Evolutionary conservation across 2,888 invertebrate genomes (phyloP), one percentile per base, ranked within the genome.

Genomic region (Matsumyia berberina): DNA sequence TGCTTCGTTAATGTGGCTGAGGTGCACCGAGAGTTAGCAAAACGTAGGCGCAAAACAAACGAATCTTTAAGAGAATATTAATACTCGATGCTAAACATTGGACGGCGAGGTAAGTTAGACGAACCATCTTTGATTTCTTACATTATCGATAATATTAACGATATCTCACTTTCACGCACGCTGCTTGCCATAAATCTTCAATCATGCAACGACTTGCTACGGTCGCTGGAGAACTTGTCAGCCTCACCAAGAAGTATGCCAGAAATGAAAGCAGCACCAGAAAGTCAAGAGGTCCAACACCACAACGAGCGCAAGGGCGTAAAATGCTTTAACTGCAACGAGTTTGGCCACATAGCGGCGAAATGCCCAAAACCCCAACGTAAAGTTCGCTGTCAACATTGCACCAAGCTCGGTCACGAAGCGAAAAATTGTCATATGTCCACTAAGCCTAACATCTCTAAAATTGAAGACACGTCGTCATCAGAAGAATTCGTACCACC

Each of bases 91-190:
- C n/a, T 86, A 11, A 39, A 42, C 11, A 83, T 70, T 5, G 83
- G 83, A 8, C 37, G 78, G 33, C 49, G 73, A 7, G 82, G 60
- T 2, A 55, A 37, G 2, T 7, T 79, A 6, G 73, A 80, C 57
- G 81, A 85, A n/a, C 37, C 2, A 7, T 86, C 85, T 5, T 81
- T 85, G 0, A 86, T 66, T 29, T 70, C 66, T 2, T 87, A 86
- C 19, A 66, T 86, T 7, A 70, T 86, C 0, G 55, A 60, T 8
- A 82, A 73, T 0, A n/a, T 86, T 0, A 86, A 86, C 33, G 86
- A 86, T 53, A 4, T 8, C 1, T n/a, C 73, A 8, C 11, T 70
- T 1, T 57, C 78, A 7, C 44, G 67, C 2, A 76, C 78, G 7
- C 35, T 83, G 12, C 15, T 80, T 2, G 72, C 82, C 4, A 29